Conservation (phyloP, 2,888 invertebrate genomes). For the Crocallis elinguaria region DNA sequence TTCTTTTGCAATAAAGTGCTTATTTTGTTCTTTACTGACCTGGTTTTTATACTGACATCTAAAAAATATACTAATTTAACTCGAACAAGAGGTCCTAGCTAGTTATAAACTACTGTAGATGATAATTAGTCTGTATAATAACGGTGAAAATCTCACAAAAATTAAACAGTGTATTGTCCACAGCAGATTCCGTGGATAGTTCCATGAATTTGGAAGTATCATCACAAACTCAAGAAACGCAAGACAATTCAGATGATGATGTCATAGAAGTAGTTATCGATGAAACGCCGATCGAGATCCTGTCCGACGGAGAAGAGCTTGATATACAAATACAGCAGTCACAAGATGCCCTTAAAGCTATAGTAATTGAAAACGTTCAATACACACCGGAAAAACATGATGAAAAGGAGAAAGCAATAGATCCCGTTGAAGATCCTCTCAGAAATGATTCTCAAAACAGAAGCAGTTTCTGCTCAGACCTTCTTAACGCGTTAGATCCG, state of each 20-base stretch:
- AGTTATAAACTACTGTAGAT: too few relatives aligned
- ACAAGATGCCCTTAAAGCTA: conserved; percentile 15
- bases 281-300: conserved; percentile 76
- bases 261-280: conserved; percentile 78
- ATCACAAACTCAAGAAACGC: conserved; percentile 36
- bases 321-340: conserved; percentile 48
- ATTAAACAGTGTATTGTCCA: neutral
- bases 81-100: too few relatives aligned
- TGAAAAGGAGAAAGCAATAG: conserved; percentile 37
- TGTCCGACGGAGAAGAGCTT: conserved; percentile 74
- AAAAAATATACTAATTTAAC: too few relatives aligned
- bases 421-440: conserved; percentile 48
- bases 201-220: conserved; percentile 45
- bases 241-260: conserved; percentile 71
- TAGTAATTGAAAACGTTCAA: conserved; percentile 36
- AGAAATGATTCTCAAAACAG: conserved; percentile 36
- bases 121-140: too few relatives aligned
- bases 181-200: conserved; percentile 7
- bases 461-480: conserved; percentile 30
- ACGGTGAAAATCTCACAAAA: neutral
- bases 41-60: neutral
- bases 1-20: too few relatives aligned
- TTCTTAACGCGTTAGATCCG: conserved; percentile 15
- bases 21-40: too few relatives aligned
- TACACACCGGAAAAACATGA: conserved; percentile 42